Base-by-base conservation (phyloP, 2,888 invertebrate genomes). In the Synanthedon vespiformis region DNA sequence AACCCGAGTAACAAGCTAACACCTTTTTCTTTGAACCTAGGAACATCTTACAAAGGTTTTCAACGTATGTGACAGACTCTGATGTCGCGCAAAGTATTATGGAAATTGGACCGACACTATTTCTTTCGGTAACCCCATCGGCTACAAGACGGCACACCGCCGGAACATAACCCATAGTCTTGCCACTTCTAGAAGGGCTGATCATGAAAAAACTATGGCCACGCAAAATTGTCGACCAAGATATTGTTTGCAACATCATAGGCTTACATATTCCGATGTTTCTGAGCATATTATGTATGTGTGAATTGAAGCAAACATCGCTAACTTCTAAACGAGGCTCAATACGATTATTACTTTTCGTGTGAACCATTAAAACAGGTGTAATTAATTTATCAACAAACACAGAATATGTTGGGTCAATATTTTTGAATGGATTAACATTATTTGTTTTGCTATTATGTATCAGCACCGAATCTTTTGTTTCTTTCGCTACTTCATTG, bases 161-260 rank as follows among this genome's bases (percentile, higher is more conserved):
- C 12, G 93, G 90, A 27, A 93, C 68, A 67, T 93, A 94, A 0
- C 92, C 91, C 63, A 92, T 74, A 0, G 94, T 93, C 78, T 94
- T 94, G 0, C 94, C 94, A 52, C 90, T 88, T 12, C 77, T 74
- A 1, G 79, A 66, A 0, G 90, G 84, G 55, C 91, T 89, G 1
- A 95, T 81, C 55, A 92, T 87, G 51, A 92, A 89, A 1, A 92
- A 77, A 57, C 92, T 91, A 50, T 90, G 88, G 0, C 91, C 91
- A 44, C 92, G 85, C 48, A 91, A 75, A 49, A 94, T 85, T 2
- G 91, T 90, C 0, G 91, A 90, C 94, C 94, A 95, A 0, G 90
- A 86, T 52, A 92, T 91, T 0, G 90, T 88, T 65, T 95, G 94
- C 40, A 93, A 78, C 48, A 84, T 81, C 68, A 83, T 88, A 0